Conservation (phyloP, 1,140 invertebrate species). For the Megalopta genalis region DNA sequence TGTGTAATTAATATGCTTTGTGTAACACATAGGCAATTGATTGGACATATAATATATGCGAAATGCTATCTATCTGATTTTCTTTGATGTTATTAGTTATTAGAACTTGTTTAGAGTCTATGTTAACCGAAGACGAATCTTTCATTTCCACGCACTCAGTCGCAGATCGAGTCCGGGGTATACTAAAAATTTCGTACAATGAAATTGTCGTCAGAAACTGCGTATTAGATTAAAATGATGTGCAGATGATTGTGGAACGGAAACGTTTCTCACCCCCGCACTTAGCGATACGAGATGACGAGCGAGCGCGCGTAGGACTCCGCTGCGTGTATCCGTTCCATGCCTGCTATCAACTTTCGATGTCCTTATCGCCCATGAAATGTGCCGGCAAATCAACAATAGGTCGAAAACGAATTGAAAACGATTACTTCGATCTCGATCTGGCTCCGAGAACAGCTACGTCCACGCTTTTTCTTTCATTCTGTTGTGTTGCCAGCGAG, state of each 20-base stretch:
- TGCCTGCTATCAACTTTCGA: slow-evolving; percentile 46
- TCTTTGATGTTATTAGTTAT: too few relatives aligned
- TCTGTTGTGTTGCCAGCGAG: not conserved
- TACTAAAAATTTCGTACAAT: not conserved
- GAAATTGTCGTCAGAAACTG: not conserved
- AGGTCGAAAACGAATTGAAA: slow-evolving; percentile 26
- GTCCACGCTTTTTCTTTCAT: not conserved
- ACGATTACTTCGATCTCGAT: slow-evolving; percentile 13
- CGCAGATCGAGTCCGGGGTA: not conserved
- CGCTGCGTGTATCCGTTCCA: slow-evolving; percentile 59
- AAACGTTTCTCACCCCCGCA: slow-evolving; percentile 58
- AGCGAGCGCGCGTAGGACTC: slow-evolving; percentile 59
- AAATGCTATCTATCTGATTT: too few relatives aligned
- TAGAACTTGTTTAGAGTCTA: too few relatives aligned
- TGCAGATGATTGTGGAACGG: slow-evolving; percentile 35
- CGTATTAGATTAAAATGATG: slow-evolving; percentile 38
- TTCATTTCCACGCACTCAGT: too few relatives aligned
- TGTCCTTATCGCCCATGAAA: slow-evolving; percentile 55
- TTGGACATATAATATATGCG: too few relatives aligned
- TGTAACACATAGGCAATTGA: too few relatives aligned
- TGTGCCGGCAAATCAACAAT: slow-evolving; percentile 50
- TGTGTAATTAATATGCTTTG: too few relatives aligned
- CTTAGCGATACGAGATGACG: slow-evolving; percentile 54
- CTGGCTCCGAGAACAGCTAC: not conserved
- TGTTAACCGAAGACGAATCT: not conserved